phyloP scores from a whole-genome alignment of 2,888 invertebrate species.

The Stenolophus ochropezus region DNA sequence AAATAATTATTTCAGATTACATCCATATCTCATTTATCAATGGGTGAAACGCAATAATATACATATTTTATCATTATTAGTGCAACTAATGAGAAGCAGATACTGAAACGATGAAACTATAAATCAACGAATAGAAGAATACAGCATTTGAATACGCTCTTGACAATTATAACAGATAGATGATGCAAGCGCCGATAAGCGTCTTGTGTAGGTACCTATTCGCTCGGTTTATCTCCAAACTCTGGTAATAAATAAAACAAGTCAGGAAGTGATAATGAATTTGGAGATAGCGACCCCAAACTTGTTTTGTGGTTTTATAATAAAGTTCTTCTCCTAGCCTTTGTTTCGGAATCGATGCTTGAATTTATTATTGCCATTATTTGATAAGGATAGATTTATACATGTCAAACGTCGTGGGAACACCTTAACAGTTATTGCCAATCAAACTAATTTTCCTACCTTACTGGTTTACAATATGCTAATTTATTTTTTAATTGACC shows the following conservation, averaged over 20 bases:
- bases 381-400: constrained; percentile 3
- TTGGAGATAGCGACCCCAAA: constrained; percentile 26
- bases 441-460: not conserved
- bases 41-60: not conserved
- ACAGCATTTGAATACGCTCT: constrained; percentile 14
- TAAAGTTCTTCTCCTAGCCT: constrained; percentile 13
- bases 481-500: not conserved
- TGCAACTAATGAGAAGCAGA: constrained; percentile 18
- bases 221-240: constrained; percentile 40
- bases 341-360: not conserved
- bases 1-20: constrained; percentile 37
- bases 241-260: constrained; percentile 46
- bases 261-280: constrained; percentile 54
- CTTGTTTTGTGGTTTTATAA: constrained; percentile 9
- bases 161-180: constrained; percentile 56
- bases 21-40: constrained; percentile 1
- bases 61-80: constrained; percentile 29
- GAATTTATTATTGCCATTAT: constrained; percentile 35
- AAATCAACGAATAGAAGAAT: not conserved
- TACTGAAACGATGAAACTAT: constrained; percentile 28
- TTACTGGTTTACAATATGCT: not conserved
- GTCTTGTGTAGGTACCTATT: constrained; percentile 27
- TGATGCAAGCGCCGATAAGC: constrained; percentile 43
- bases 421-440: not conserved
- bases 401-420: not conserved